Evolutionary conservation across 2,113 vertebrate genomes (phyloP), one percentile per base, ranked within the genome.

Genomic region (Anhinga anhinga): DNA sequence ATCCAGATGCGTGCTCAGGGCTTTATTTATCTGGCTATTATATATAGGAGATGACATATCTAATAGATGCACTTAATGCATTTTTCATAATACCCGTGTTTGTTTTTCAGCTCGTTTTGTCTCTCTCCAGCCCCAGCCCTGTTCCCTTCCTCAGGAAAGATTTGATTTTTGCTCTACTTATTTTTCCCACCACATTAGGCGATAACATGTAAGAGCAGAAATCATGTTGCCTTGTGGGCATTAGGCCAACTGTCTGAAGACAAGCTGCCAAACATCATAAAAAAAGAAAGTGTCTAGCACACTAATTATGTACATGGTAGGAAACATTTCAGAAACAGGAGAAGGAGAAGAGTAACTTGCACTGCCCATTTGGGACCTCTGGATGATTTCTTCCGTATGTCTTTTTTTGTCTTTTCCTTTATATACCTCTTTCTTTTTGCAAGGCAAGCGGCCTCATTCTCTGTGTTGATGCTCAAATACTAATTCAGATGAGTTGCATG

Each of bases 161-260:
- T 73, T 58, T 45, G 70, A 10, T 95, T 96, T 90, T 93, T 95
- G 93, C 86, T 93, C 91, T 49, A 61, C 56, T 96, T 88, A n/a
- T 14, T 97, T 82, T 71, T 17, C 79, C 86, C 91, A 58, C 58
- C 84, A 36, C 95, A 70, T 95, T 61, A 76, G 83, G 88, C 27
- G 13, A 10, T 77, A 27, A 38, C 42, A 18, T 69, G 82, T 65
- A 58, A 85, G 78, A 96, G 88, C 63, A 83, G 81, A 32, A 21
- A 63, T 92, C 40, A 1, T 61, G 56, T 89, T 72, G 94, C 88
- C 94, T 88, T 34, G 16, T 86, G 91, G 97, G 87, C 85, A 47
- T 10, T 2, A 62, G 25, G 74, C 90, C 92, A 82, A 10, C 70
- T 73, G 74, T 52, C 50, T 82, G 71, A 70, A 65, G 67, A 83